Percentiles rank a stretch among this genome's conserved stretches.
These are phyloP conservation scores for Acomys russatus DNA, from an alignment of 2,797 vertebrate species.

Conservation along the genomic window DNA sequence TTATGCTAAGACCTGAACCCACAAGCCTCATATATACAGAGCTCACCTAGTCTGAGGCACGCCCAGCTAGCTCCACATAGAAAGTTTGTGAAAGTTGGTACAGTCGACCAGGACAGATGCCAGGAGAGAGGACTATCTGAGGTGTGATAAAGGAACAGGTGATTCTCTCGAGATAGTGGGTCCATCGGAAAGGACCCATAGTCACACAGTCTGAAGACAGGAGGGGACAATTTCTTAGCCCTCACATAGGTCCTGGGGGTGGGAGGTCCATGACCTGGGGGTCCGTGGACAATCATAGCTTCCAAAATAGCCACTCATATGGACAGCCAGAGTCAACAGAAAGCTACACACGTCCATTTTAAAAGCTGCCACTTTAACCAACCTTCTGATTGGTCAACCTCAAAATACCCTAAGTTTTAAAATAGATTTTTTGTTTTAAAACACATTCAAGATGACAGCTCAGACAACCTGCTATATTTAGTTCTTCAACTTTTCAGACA, in stretches of 20 bases:
- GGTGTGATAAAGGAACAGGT: too few species aligned
- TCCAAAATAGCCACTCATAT: not conserved
- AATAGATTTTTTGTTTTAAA: not conserved
- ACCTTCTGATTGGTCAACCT: not conserved
- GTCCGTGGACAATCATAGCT: not conserved
- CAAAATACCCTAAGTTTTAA: not conserved
- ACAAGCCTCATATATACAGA: not conserved
- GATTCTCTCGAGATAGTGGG: not conserved
- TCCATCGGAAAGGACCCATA: not conserved
- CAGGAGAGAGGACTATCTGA: not conserved
- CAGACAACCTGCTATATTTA: not conserved
- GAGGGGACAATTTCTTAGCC: not conserved
- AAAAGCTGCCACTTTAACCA: not conserved
- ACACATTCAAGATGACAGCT: conserved; percentile 18
- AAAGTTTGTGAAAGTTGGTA: not conserved
- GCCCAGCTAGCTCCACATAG: not conserved
- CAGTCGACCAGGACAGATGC: not conserved
- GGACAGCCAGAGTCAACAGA: not conserved
- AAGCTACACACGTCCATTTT: not conserved
- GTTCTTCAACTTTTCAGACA: not conserved
- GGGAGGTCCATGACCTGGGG: not conserved
- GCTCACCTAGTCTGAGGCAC: not conserved
- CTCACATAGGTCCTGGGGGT: not conserved
- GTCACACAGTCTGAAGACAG: too few species aligned
- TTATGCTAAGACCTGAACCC: not conserved